A percentile compares a stretch with the other conserved stretches of the same genome.
These are phyloP conservation scores for Spisula subtruncata DNA, from an alignment of 2,888 invertebrate genomes.

Conservation along the genomic window DNA sequence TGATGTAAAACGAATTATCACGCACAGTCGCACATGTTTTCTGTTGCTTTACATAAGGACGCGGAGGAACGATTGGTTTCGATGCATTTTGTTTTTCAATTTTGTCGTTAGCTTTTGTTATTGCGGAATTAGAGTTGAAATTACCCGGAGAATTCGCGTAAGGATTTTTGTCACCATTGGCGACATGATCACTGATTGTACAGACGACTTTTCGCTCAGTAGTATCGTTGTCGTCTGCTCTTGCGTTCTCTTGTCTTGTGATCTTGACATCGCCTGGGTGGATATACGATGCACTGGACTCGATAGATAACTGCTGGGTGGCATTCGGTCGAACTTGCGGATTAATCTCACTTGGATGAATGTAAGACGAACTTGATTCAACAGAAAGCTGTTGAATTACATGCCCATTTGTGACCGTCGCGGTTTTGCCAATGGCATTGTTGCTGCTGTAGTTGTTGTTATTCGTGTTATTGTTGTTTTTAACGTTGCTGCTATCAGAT, in stretches of 20 bases:
- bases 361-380: not conserved
- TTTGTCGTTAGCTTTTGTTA: not conserved
- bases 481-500: not conserved
- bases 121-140: not conserved
- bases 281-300: not conserved
- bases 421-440: not conserved
- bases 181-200: not conserved
- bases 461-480: too few relatives aligned
- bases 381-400: not conserved
- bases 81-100: not conserved
- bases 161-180: not conserved
- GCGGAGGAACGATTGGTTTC: not conserved
- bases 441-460: not conserved
- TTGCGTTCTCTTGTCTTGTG: not conserved
- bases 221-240: not conserved
- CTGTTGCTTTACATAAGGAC: not conserved
- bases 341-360: not conserved
- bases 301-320: not conserved
- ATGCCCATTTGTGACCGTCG: not conserved
- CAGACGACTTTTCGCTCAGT: not conserved
- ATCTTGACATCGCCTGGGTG: not conserved
- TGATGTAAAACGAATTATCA: not conserved
- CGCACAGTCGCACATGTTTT: not conserved
- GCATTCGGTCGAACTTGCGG: not conserved
- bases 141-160: not conserved